Base-by-base conservation (phyloP, 2,888 invertebrate genomes). In the Sminthurides aquaticus region DNA sequence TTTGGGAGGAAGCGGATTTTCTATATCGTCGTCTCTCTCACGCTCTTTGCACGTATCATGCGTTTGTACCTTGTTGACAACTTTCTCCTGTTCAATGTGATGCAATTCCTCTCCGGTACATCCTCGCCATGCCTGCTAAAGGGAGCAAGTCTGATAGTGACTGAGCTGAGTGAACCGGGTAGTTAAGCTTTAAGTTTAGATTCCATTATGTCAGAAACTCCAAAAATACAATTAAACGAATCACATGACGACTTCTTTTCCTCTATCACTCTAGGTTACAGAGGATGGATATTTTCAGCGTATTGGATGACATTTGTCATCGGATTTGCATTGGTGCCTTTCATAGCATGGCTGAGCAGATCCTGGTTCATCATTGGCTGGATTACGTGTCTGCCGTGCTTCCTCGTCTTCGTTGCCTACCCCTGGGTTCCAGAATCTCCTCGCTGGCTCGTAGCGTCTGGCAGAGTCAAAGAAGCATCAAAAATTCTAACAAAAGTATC, bases 1-100 rank as follows among this genome's bases (percentile, higher is more conserved):
- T 68, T 60, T n/a, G 74, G 74, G 25, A 56, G 74, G 25, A 74
- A 74, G 55, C 70, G 67, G 1, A 68, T 70, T 3, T 71, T 72
- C 57, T 74, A 70, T 54, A n/a, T 67, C 18, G 66, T 69, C 1
- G 65, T 64, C 49, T 67, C 69, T n/a, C 62, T 68, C n/a, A 71
- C 70, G 49, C 49, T 70, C 5, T 55, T 74, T 25, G 71, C 72
- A 52, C 67, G 69, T n/a, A 60, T 66, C 0, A 56, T 65, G 18
- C 68, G 68, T 60, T 59, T 72, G 1, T 72, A 71, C 28, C 20
- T 68, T 0, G 68, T 70, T 1, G 61, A 70, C 2, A n/a, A 63
- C 26, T 64, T 49, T 20, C 2, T 43, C 15, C 43, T 61, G 0
- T 73, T 68, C 56, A 66, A 67, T 25, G 49, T 60, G 2, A 58